phyloP scores from a whole-genome alignment of 2,888 invertebrate species.

The Octonoba sinensis region DNA sequence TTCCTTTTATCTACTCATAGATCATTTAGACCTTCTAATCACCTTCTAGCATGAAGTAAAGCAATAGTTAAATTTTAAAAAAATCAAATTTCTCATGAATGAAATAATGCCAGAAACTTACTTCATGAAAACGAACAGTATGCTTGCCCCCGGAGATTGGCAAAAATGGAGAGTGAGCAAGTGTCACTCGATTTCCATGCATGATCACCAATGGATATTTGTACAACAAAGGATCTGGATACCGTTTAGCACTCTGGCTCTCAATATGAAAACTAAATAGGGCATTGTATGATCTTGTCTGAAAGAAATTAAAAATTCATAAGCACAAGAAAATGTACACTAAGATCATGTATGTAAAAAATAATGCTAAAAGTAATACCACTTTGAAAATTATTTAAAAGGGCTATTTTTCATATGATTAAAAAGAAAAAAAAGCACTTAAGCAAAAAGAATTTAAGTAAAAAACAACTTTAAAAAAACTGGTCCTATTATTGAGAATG shows the following conservation, averaged over 20 bases:
- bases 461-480: no score
- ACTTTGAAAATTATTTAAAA: background rate
- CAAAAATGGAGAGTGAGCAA: conserved; percentile 79
- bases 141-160: conserved; percentile 72
- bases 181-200: conserved; percentile 80
- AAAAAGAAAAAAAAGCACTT: no score
- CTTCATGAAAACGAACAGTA: conserved; percentile 72
- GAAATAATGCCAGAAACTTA: conserved; percentile 37
- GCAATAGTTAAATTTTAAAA: no score
- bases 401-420: background rate
- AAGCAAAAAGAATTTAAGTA: no score
- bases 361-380: no score
- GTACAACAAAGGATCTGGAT: conserved; percentile 74
- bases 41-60: no score
- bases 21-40: no score
- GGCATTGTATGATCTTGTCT: conserved; percentile 91
- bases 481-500: no score
- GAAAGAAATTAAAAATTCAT: conserved; percentile 65
- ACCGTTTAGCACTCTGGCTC: conserved; percentile 77
- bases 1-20: no score
- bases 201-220: conserved; percentile 86
- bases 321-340: background rate
- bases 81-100: no score
- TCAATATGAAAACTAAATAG: conserved; percentile 82
- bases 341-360: no score